Percentiles rank a stretch among this genome's conserved stretches.
These are phyloP conservation scores for Xanthorhoe spadicearia DNA, from an alignment of 2,888 invertebrate species.

Conservation along the genomic window DNA sequence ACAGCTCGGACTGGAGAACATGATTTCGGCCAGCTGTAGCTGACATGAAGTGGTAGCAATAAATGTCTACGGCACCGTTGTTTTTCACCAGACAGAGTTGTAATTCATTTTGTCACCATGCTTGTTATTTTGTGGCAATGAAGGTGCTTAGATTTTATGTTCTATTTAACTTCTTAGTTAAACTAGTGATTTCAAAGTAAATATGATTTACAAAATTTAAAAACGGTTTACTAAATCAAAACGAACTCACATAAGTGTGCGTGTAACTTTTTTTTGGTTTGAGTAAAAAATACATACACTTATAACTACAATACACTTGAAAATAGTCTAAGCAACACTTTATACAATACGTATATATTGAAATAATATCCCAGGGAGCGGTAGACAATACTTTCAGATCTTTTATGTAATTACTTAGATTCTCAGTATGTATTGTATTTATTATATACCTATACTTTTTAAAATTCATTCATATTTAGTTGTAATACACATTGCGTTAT, in stretches of 20 bases:
- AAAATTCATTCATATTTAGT: too few species aligned
- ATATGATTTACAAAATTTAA: not conserved
- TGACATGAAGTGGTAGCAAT: slow-evolving; percentile 25
- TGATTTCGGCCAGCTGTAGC: slow-evolving; percentile 18
- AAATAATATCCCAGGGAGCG: too few species aligned
- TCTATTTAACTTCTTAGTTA: not conserved
- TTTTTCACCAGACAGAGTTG: slow-evolving; percentile 10
- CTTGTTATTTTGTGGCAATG: slow-evolving; percentile 3
- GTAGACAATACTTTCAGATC: too few species aligned
- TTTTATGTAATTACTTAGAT: too few species aligned
- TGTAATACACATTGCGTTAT: too few species aligned
- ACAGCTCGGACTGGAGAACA: slow-evolving; percentile 5
- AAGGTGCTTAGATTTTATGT: not conserved
- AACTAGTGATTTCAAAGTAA: not conserved
- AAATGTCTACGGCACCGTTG: slow-evolving; percentile 13
- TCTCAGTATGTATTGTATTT: too few species aligned
- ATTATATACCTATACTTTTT: too few species aligned
- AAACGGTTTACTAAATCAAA: not conserved
- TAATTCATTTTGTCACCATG: slow-evolving; percentile 8
- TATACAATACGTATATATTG: too few species aligned
- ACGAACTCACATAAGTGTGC: not conserved
- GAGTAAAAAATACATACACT: too few species aligned
- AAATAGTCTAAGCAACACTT: too few species aligned
- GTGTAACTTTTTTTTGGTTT: too few species aligned
- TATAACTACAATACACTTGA: too few species aligned